These are phyloP conservation scores for Heliconius eleuchia DNA, from an alignment of 1,140 invertebrate genomes.

Conservation along the genomic window DNA sequence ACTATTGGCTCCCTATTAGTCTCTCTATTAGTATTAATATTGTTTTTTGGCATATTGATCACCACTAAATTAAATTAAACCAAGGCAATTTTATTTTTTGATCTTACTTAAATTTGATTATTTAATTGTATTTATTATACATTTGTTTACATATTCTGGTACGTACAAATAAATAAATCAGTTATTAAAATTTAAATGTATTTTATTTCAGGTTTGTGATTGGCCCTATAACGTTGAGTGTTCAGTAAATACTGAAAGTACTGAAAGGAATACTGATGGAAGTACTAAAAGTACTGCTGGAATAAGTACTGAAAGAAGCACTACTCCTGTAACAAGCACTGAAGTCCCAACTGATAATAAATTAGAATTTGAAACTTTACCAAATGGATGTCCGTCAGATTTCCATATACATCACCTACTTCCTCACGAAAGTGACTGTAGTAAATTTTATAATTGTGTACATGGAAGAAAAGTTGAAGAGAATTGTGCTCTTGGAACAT, in stretches of 20 bases:
- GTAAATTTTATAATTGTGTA: constrained; percentile 75
- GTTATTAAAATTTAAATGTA: neutral
- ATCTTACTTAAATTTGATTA: no score
- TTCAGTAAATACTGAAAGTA: neutral
- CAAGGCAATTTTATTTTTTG: no score
- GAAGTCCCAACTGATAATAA: neutral
- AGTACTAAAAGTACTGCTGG: constrained; percentile 34
- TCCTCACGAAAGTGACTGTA: constrained; percentile 54
- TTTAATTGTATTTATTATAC: no score
- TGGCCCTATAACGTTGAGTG: constrained; percentile 38
- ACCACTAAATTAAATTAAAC: no score
- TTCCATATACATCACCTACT: constrained; percentile 41
- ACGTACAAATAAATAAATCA: no score
- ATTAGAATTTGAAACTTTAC: constrained; percentile 7
- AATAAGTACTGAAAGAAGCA: neutral
- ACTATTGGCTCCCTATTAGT: no score
- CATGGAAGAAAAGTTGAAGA: constrained; percentile 60
- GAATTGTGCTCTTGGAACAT: constrained; percentile 53
- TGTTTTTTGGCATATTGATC: no score
- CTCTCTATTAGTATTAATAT: no score
- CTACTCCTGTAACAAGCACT: neutral
- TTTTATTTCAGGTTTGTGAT: constrained; percentile 42
- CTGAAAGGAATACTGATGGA: neutral
- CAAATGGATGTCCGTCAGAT: constrained; percentile 50
- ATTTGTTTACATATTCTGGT: no score